Percentiles rank a stretch among this genome's conserved stretches.
These are phyloP conservation scores for Hippoglossus hippoglossus DNA, from an alignment of 2,797 vertebrate species.

Conservation along the genomic window DNA sequence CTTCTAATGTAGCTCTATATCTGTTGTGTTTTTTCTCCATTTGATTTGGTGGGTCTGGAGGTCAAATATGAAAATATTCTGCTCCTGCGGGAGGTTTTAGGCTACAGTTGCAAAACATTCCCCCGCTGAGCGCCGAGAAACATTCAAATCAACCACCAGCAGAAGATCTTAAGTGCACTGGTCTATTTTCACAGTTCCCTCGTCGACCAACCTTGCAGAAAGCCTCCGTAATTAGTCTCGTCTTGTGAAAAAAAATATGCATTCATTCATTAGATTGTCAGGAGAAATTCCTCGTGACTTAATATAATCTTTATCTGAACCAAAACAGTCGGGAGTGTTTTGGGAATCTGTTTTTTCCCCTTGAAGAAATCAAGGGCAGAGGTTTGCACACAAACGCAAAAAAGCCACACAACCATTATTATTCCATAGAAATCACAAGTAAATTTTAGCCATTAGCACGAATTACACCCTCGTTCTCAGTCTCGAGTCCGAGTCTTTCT, in stretches of 20 bases:
- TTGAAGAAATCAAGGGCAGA: conserved; percentile 46
- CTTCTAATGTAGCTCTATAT: conserved; percentile 12
- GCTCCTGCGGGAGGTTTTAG: conserved; percentile 64
- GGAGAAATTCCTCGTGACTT: conserved; percentile 42
- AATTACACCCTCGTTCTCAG: conserved; percentile 9
- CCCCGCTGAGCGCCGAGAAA: conserved; percentile 61
- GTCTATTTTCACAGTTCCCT: conserved; percentile 59
- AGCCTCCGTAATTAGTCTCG: conserved; percentile 53
- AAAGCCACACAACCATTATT: not conserved
- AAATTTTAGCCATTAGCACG: conserved; percentile 15
- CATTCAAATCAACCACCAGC: conserved; percentile 69
- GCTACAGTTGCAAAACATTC: conserved; percentile 55
- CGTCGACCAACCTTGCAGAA: conserved; percentile 63
- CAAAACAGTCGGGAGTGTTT: conserved; percentile 29
- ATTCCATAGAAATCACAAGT: conserved; percentile 27
- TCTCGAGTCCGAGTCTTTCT: not conserved
- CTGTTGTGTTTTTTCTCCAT: conserved; percentile 17
- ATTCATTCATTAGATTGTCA: conserved; percentile 43
- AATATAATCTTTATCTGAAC: conserved; percentile 35
- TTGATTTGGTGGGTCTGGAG: conserved; percentile 43
- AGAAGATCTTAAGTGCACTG: conserved; percentile 45
- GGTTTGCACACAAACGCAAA: conserved; percentile 22
- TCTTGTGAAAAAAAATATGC: conserved; percentile 37
- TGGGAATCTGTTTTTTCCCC: conserved; percentile 27
- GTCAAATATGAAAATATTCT: conserved; percentile 48